phyloP scores from a whole-genome alignment of 2,113 vertebrate species.

The Indicator indicator region DNA sequence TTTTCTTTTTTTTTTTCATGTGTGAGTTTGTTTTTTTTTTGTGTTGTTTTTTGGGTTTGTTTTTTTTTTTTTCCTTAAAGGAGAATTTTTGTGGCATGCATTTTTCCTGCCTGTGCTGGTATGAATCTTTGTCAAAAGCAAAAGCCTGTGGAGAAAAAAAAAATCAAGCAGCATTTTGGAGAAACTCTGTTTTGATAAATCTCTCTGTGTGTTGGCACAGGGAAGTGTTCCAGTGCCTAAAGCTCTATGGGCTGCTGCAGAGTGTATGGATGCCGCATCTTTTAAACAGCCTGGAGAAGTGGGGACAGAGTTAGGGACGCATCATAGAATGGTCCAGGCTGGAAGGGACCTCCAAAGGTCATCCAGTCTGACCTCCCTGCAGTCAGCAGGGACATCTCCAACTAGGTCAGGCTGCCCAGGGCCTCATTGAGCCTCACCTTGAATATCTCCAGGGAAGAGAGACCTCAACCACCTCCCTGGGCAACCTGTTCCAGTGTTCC shows the following conservation, averaged over 20 bases:
- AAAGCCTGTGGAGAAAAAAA: neutral
- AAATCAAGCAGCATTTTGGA: slow-evolving; percentile 38
- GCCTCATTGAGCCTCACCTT: too few relatives aligned
- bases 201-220: neutral
- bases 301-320: neutral
- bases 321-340: too few relatives aligned
- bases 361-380: too few relatives aligned
- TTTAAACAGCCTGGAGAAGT: neutral
- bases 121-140: slow-evolving; percentile 64
- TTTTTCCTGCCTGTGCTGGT: slow-evolving; percentile 60
- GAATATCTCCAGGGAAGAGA: too few relatives aligned
- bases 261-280: neutral
- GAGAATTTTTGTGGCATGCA: slow-evolving; percentile 63
- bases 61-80: slow-evolving; percentile 68
- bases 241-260: neutral
- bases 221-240: neutral
- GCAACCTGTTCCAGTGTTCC: too few relatives aligned
- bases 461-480: too few relatives aligned
- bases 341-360: too few relatives aligned
- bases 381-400: too few relatives aligned
- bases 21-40: slow-evolving; percentile 52
- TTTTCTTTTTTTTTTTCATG: slow-evolving; percentile 30
- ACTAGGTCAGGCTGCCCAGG: too few relatives aligned
- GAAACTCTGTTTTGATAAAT: slow-evolving; percentile 45
- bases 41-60: slow-evolving; percentile 72